Evolutionary conservation across 2,113 vertebrate genomes (phyloP).

Genomic region (Nettapus auritus): DNA sequence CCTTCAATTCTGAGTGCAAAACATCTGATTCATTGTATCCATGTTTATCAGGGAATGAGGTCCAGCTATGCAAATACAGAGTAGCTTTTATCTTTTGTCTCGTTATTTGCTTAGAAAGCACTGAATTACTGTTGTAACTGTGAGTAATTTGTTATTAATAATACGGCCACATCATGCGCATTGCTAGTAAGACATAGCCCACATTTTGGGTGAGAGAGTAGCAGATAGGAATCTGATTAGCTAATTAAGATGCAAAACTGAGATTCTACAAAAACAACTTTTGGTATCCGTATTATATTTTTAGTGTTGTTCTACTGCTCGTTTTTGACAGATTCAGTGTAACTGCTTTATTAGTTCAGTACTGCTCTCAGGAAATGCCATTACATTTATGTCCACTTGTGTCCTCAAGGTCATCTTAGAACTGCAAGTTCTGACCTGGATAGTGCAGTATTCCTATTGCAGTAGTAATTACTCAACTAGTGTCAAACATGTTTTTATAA

Average conservation of each 20-base stretch:
- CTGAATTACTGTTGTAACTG: background rate
- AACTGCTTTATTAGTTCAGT: background rate
- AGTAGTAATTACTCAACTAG: background rate
- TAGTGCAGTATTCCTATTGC: background rate
- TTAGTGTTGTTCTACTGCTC: background rate
- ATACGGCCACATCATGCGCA: background rate
- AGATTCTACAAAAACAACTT: background rate
- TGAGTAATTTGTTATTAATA: background rate
- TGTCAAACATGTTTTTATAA: background rate
- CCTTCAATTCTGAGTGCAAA: background rate
- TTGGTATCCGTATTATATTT: background rate
- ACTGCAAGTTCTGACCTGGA: rapidly evolving
- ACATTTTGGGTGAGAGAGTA: background rate
- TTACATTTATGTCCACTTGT: background rate
- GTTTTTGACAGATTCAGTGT: background rate
- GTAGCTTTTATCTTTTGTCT: background rate
- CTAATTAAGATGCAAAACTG: background rate
- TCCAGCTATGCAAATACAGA: slow-evolving; percentile 12
- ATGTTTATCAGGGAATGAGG: background rate
- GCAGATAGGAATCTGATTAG: background rate
- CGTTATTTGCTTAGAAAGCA: background rate
- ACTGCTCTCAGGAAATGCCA: background rate
- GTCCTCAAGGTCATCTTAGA: background rate
- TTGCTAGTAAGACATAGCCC: background rate
- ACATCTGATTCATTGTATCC: background rate